Evolutionary conservation across 2,113 vertebrate species (phyloP).

Genomic region (Antigone vipio): DNA sequence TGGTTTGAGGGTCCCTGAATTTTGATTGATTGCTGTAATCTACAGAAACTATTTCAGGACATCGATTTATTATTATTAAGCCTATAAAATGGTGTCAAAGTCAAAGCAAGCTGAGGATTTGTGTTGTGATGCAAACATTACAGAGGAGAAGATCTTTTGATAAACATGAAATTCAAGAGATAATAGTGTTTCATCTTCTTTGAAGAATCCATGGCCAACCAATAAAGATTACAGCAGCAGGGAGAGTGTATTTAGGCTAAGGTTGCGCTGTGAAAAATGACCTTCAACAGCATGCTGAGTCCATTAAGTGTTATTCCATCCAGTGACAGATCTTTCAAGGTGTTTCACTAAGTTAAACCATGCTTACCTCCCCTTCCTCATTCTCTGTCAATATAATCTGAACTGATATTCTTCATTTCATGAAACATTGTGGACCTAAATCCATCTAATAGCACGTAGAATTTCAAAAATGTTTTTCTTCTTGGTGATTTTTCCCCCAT

Average conservation of each 20-base stretch:
- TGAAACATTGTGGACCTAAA: background rate
- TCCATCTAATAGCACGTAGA: background rate
- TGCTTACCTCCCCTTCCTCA: background rate
- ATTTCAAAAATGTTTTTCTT: background rate
- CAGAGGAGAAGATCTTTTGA: constrained; percentile 66
- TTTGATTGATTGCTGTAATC: constrained; percentile 85
- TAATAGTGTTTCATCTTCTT: constrained; percentile 52
- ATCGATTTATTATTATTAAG: constrained; percentile 79
- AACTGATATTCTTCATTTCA: background rate
- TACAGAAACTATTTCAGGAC: constrained; percentile 81
- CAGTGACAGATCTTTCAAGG: background rate
- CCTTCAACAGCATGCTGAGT: background rate
- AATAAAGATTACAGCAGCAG: background rate
- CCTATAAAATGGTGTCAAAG: constrained; percentile 79
- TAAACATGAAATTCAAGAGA: constrained; percentile 53
- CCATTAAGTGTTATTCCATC: background rate
- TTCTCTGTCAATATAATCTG: background rate
- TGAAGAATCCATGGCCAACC: background rate
- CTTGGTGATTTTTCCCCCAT: background rate
- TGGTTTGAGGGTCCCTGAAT: constrained; percentile 77
- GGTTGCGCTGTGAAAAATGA: background rate
- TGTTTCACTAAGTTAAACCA: background rate
- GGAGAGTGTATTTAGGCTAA: background rate
- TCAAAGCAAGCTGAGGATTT: constrained; percentile 74
- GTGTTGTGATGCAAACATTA: constrained; percentile 73